These are phyloP conservation scores for Anolis sagrei DNA, from an alignment of 2,113 vertebrate genomes.

Conservation along the genomic window DNA sequence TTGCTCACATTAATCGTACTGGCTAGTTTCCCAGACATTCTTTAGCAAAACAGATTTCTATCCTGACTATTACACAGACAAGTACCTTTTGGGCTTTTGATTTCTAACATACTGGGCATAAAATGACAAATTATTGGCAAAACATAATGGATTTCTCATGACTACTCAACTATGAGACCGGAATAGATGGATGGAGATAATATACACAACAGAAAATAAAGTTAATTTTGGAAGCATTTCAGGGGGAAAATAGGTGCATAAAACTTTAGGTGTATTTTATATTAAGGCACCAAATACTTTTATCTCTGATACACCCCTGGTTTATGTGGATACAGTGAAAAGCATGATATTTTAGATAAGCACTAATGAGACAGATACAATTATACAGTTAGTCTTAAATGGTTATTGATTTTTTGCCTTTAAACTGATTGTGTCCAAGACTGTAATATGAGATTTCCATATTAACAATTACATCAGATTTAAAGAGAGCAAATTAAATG, in stretches of 20 bases:
- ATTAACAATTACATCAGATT: neutral
- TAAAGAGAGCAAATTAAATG: neutral
- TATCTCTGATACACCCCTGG: too few species aligned
- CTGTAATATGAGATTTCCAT: neutral
- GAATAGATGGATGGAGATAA: neutral
- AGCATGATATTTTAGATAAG: neutral
- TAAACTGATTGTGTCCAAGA: too few species aligned
- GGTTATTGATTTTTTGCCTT: neutral
- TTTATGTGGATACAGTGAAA: neutral
- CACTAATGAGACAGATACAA: neutral
- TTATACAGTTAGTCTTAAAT: neutral
- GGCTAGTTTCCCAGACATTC: too few species aligned
- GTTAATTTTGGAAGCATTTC: neutral
- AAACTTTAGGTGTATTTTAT: neutral
- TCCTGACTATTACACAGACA: too few species aligned
- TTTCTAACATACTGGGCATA: too few species aligned
- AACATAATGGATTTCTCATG: too few species aligned
- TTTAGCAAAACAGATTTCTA: too few species aligned
- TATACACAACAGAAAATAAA: neutral
- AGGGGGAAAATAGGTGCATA: neutral
- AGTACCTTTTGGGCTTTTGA: too few species aligned
- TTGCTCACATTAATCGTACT: too few species aligned
- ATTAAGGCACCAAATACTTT: neutral
- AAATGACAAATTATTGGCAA: too few species aligned
- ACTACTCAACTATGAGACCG: too few species aligned